Evolutionary conservation across 1,140 invertebrate species (phyloP), one percentile per base, ranked within the genome.

Genomic region (Paraescarpia echinospica): DNA sequence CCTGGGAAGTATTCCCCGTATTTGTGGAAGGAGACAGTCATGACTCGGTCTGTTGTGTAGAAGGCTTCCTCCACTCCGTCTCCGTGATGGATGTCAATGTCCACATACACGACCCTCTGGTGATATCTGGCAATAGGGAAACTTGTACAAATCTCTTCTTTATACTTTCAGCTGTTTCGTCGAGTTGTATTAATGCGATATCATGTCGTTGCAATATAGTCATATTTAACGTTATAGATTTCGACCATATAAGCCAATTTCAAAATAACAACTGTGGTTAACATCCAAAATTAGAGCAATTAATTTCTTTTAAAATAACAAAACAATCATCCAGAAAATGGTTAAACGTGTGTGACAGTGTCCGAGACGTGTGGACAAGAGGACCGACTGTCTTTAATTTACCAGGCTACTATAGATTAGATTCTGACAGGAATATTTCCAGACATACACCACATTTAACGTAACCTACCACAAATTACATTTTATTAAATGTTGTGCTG

Each of bases 11-110:
- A 99, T 95, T 99, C 99, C 9, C 99, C 99, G 96, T 99, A 99
- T 96, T 99, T 99, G 95, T 99, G 99, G 96, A 99, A 99, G 33
- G 98, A 99, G 1, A 99, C 99, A 0, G 99, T 99, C 99, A 99
- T 99, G 0, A 99, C 99, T 91, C 99, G 96, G 96, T 99, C 99
- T 0, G 99, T 99, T 0, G 99, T 96, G 95, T 99, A 99, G 96
- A 99, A 99, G 0, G 99, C 99, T 96, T 99, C 99, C 93, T 99
- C 99, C 0, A 99, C 99, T 0, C 99, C 99, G 96, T 99, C 99
- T 0, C 99, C 99, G 96, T 99, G 99, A 96, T 99, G 99, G 14
- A 99, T 99, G 95, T 99, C 99, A 94, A 99, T 99, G 95, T 99
- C 99, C 93, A 99, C 99, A 94, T 99, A 99, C 27, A 99, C 96